Conservation (phyloP, 2,888 invertebrate species). For the Orthosia incerta region DNA sequence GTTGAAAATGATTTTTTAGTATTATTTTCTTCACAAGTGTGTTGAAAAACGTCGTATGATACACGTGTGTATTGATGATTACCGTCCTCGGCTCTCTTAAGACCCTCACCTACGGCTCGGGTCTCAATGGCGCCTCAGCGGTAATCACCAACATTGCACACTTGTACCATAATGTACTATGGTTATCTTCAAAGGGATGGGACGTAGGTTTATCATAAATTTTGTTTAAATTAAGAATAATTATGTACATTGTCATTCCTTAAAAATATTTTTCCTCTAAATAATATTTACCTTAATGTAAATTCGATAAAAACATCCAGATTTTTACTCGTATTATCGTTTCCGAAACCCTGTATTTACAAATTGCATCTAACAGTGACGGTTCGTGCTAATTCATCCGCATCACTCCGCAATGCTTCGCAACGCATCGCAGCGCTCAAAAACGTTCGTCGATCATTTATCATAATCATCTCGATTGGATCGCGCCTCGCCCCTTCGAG, state of each 20-base stretch:
- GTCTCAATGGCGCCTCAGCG: too few species aligned
- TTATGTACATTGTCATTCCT: background rate
- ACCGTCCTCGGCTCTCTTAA: too few species aligned
- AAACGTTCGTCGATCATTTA: conserved; percentile 81
- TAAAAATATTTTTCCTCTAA: background rate
- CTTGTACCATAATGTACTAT: too few species aligned
- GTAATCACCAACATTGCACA: too few species aligned
- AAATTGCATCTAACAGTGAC: conserved; percentile 20
- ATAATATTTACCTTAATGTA: background rate
- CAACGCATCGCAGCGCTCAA: conserved; percentile 61
- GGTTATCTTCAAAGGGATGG: too few species aligned
- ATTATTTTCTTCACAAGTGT: too few species aligned
- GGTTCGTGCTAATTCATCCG: conserved; percentile 52
- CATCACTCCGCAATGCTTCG: conserved; percentile 47
- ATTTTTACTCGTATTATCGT: background rate
- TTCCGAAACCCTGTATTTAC: background rate
- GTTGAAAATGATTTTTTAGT: too few species aligned
- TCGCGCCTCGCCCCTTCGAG: conserved; percentile 85
- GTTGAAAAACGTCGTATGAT: too few species aligned
- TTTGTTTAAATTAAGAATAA: background rate
- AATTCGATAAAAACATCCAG: background rate
- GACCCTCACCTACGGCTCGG: too few species aligned
- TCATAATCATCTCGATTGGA: conserved; percentile 89
- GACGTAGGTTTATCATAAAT: too few species aligned
- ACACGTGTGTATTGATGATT: too few species aligned